Evolutionary conservation across 2,113 vertebrate species (phyloP).

Genomic region (Salvelinus sp.): DNA sequence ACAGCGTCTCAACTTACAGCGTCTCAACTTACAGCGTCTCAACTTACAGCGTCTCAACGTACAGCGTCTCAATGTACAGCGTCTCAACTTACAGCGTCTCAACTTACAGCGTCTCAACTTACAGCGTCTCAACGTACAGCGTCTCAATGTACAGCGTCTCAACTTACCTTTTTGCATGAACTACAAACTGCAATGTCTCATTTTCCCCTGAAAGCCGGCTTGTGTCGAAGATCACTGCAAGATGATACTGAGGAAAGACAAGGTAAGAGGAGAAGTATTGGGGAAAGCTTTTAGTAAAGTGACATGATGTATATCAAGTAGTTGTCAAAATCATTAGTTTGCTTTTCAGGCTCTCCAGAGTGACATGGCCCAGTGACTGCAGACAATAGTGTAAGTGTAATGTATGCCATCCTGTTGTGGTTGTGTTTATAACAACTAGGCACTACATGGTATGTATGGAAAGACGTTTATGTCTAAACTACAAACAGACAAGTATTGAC

Average conservation of each 20-base stretch:
- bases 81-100: no score
- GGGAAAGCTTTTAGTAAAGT: background rate
- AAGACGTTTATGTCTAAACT: no score
- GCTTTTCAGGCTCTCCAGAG: background rate
- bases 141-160: background rate
- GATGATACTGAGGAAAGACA: slow-evolving; percentile 79
- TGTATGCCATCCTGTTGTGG: background rate
- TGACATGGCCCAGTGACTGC: background rate
- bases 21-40: no score
- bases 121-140: no score
- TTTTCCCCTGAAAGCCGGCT: slow-evolving; percentile 90
- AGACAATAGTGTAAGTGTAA: no score
- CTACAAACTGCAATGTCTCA: slow-evolving; percentile 82
- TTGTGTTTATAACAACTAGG: background rate
- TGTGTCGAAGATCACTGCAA: slow-evolving; percentile 94
- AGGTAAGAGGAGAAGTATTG: background rate
- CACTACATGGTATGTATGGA: no score
- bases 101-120: no score
- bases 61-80: no score
- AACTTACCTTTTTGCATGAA: slow-evolving; percentile 88
- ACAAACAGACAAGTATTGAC: no score
- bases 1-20: no score
- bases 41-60: no score
- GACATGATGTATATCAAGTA: background rate
- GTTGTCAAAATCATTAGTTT: background rate